Evolutionary conservation across 2,888 invertebrate species (phyloP).

Genomic region (Aphodius sticticus): DNA sequence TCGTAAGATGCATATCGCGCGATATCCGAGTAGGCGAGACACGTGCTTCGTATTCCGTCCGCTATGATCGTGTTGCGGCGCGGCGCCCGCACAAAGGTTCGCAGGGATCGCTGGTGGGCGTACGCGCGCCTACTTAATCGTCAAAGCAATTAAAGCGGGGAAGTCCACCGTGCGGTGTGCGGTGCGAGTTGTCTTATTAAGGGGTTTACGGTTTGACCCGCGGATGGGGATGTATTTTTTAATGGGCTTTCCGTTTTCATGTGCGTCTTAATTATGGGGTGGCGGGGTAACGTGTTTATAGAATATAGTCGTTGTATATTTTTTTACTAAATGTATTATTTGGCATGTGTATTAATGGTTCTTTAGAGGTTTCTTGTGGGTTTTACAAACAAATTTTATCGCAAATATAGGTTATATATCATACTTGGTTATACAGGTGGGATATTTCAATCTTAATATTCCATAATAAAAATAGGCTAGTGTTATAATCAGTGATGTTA

Average conservation of each 20-base stretch:
- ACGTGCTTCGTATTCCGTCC: constrained; percentile 12
- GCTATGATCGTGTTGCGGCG: background rate
- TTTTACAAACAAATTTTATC: no score
- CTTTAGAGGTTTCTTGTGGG: no score
- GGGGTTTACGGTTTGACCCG: background rate
- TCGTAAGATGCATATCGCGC: background rate
- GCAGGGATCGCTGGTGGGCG: background rate
- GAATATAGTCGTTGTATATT: background rate
- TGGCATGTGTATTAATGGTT: background rate
- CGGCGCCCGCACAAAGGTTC: background rate
- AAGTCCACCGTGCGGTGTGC: background rate
- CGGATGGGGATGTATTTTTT: background rate
- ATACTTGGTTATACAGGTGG: no score
- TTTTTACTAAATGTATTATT: background rate
- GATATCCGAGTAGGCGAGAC: background rate
- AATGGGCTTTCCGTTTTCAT: background rate
- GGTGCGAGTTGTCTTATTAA: background rate
- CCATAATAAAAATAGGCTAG: no score
- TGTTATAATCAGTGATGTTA: no score
- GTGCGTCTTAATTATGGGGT: background rate
- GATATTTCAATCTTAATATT: no score
- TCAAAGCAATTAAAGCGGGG: constrained; percentile 4
- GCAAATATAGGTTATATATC: no score
- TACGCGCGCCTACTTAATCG: background rate
- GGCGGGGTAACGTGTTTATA: background rate